These are phyloP conservation scores for Drosophila lacertosa DNA, from an alignment of 1,140 invertebrate species.

Conservation along the genomic window DNA sequence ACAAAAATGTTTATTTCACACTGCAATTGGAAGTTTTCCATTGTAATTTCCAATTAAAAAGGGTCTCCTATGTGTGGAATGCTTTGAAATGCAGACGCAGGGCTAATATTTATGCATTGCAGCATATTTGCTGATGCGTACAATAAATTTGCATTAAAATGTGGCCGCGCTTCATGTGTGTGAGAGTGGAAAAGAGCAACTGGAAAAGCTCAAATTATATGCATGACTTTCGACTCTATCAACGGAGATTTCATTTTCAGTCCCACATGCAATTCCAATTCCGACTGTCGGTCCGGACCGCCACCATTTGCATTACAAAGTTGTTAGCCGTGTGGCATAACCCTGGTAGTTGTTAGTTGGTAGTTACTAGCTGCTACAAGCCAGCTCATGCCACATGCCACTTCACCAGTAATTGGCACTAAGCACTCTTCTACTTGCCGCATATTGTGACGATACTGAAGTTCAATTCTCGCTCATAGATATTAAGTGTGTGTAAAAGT, in stretches of 20 bases:
- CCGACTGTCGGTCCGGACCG: no score
- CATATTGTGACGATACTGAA: neutral
- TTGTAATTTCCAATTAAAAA: neutral
- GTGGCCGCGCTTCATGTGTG: neutral
- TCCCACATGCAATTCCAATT: neutral
- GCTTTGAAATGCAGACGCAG: neutral
- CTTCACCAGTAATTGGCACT: constrained; percentile 23
- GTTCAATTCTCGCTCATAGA: neutral
- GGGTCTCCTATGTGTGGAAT: neutral
- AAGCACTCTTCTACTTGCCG: neutral
- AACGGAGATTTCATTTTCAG: neutral
- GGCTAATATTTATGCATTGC: constrained; percentile 16
- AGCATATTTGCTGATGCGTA: neutral
- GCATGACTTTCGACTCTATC: constrained; percentile 7
- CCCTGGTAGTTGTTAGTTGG: no score
- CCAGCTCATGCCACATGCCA: constrained; percentile 7
- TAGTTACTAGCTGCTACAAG: constrained; percentile 2
- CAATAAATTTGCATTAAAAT: constrained; percentile 13
- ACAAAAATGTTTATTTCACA: no score
- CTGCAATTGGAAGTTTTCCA: neutral
- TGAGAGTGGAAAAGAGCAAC: neutral
- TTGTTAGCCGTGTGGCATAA: neutral
- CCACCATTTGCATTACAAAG: neutral
- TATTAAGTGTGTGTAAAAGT: neutral
- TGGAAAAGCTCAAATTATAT: neutral